Conservation (phyloP, 1,140 invertebrate genomes). For the Drosophila saltans region DNA sequence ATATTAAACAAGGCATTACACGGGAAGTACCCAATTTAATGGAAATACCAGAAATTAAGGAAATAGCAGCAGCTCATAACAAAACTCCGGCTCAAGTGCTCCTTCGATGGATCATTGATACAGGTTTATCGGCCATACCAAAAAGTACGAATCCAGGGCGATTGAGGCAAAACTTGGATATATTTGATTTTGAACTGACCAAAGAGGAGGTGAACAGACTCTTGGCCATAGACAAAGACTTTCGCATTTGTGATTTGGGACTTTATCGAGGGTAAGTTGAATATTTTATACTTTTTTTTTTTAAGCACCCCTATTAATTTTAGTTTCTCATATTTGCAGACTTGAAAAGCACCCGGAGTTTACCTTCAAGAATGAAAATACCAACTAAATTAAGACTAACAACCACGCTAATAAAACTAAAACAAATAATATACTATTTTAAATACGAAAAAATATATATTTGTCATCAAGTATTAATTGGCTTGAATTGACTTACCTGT, state of each 20-base stretch:
- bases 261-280: conserved; percentile 84
- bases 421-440: too few species aligned
- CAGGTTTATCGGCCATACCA: conserved; percentile 90
- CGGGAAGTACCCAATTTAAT: conserved; percentile 87
- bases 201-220: conserved; percentile 85
- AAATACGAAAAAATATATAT: too few species aligned
- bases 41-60: conserved; percentile 87
- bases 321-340: conserved; percentile 84
- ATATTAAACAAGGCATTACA: conserved; percentile 82
- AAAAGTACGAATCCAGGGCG: conserved; percentile 91
- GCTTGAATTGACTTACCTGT: too few species aligned
- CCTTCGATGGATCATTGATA: conserved; percentile 89
- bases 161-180: conserved; percentile 87
- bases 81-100: conserved; percentile 92
- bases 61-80: conserved; percentile 88
- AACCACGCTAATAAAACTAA: too few species aligned
- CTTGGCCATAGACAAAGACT: conserved; percentile 86
- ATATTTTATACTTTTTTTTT: not conserved
- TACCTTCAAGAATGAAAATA: conserved; percentile 83
- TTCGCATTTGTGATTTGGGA: conserved; percentile 87
- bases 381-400: conserved; percentile 44
- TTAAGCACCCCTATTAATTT: not conserved
- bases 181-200: conserved; percentile 87
- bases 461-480: too few species aligned
- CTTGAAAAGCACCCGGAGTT: conserved; percentile 87